Conservation (phyloP, 1,140 invertebrate species). For the Thrips palmi region DNA sequence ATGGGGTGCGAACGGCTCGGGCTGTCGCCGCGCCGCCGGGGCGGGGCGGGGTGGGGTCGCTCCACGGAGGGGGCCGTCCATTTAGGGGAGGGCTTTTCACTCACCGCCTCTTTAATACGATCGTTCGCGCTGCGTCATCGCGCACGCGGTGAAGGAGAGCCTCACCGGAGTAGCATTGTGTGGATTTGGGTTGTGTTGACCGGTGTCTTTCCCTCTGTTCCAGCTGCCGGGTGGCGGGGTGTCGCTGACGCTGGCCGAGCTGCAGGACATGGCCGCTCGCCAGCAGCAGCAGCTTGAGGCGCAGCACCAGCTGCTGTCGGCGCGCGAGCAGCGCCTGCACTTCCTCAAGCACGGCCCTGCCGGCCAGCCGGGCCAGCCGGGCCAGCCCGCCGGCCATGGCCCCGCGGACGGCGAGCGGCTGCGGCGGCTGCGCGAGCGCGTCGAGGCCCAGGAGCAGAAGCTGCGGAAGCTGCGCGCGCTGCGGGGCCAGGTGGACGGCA, state of each 20-base stretch:
- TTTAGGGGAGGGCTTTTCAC: too few species aligned
- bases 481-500: constrained; percentile 79
- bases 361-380: too few species aligned
- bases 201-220: constrained; percentile 21
- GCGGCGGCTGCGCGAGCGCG: constrained; percentile 67
- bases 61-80: too few species aligned
- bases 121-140: background rate
- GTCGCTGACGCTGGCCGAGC: constrained; percentile 73
- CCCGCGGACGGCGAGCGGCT: constrained; percentile 76
- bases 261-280: constrained; percentile 86
- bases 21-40: too few species aligned
- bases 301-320: constrained; percentile 74
- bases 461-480: constrained; percentile 73
- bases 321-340: constrained; percentile 80
- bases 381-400: constrained; percentile 63
- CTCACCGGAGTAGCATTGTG: too few species aligned
- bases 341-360: constrained; percentile 86
- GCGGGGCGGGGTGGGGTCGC: too few species aligned
- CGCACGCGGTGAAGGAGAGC: background rate
- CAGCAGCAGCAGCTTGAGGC: constrained; percentile 93
- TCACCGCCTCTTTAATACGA: too few species aligned
- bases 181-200: constrained; percentile 2
- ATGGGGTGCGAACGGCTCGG: too few species aligned
- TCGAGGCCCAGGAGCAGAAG: constrained; percentile 87
- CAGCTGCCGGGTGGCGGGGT: constrained; percentile 58